Conservation (phyloP, 35 echinoderm and acorn worm species). For the Lytechinus variegatus region DNA sequence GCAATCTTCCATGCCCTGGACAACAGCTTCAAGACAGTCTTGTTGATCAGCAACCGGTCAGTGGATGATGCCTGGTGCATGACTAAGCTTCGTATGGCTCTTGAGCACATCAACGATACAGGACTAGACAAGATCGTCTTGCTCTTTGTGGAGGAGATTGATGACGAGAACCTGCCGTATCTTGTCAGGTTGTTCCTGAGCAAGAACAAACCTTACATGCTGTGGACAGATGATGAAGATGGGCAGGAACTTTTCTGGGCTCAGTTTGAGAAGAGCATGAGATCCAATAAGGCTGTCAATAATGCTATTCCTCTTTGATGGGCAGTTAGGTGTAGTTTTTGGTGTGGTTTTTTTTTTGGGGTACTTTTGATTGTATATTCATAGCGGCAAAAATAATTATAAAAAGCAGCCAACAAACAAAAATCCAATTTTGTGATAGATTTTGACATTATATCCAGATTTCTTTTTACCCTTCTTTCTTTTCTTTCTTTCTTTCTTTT, state of each 20-base stretch:
- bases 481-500: too few relatives aligned
- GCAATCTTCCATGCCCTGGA: background rate
- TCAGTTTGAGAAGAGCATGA: constrained; percentile 29
- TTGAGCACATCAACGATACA: constrained; percentile 26
- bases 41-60: constrained; percentile 41
- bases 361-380: too few relatives aligned
- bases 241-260: constrained; percentile 41
- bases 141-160: constrained; percentile 36
- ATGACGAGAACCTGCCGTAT: constrained; percentile 26
- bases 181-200: constrained; percentile 38
- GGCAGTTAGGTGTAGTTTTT: too few relatives aligned
- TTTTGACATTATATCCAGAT: too few relatives aligned
- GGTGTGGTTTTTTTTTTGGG: too few relatives aligned
- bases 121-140: constrained; percentile 38
- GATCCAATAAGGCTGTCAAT: background rate
- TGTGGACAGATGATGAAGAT: constrained; percentile 49
- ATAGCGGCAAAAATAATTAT: too few relatives aligned
- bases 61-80: constrained; percentile 23
- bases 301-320: constrained; percentile 35
- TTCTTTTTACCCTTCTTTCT: too few relatives aligned
- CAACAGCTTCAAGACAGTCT: constrained; percentile 42
- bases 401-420: too few relatives aligned
- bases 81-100: constrained; percentile 34
- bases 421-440: too few relatives aligned
- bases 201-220: constrained; percentile 42